phyloP scores from a whole-genome alignment of 2,888 invertebrate species.

The Stramonita haemastoma region DNA sequence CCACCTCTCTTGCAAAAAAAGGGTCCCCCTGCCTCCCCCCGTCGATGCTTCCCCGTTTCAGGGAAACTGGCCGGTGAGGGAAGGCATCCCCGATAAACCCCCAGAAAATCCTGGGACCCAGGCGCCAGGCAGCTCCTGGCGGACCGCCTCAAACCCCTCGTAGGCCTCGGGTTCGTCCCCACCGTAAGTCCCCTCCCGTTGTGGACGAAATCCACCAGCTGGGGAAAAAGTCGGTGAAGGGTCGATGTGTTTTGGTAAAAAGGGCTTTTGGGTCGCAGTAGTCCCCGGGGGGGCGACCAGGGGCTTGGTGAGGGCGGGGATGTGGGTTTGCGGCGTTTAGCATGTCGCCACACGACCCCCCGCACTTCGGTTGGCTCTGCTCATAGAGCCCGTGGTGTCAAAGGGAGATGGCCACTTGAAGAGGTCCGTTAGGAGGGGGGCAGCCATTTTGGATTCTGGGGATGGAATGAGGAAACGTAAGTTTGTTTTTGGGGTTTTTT shows the following conservation, averaged over 20 bases:
- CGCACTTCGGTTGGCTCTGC: constrained; percentile 61
- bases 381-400: constrained; percentile 74
- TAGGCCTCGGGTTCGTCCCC: constrained; percentile 73
- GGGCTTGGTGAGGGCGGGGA: constrained; percentile 69
- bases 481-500: neutral
- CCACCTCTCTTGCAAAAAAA: constrained; percentile 50
- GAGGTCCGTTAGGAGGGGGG: constrained; percentile 45
- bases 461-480: neutral
- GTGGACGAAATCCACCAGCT: constrained; percentile 60
- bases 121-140: constrained; percentile 63
- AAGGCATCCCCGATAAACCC: constrained; percentile 73
- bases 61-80: constrained; percentile 66
- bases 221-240: constrained; percentile 58
- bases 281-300: constrained; percentile 74
- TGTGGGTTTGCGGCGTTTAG: constrained; percentile 70
- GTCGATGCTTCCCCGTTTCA: constrained; percentile 66
- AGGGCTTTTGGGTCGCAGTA: constrained; percentile 68
- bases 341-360: constrained; percentile 65
- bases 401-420: constrained; percentile 73
- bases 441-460: constrained; percentile 1
- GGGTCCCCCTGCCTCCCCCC: constrained; percentile 62
- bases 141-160: constrained; percentile 67
- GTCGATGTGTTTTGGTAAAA: constrained; percentile 66
- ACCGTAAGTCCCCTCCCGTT: constrained; percentile 65
- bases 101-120: constrained; percentile 62